Conservation (phyloP, 2,888 invertebrate genomes). For the Coecobrya sp. region DNA sequence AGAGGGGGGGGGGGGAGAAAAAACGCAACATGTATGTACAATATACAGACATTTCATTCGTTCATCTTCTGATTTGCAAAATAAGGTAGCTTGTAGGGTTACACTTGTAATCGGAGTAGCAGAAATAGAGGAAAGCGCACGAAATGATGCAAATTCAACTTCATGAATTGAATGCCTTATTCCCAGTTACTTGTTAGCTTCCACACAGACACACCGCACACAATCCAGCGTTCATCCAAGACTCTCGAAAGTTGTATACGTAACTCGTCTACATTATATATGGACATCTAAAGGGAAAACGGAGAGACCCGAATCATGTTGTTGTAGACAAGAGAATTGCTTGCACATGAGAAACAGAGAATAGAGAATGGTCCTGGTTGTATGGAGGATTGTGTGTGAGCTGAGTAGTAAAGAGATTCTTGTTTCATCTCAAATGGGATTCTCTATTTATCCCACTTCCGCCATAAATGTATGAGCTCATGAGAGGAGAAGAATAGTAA, state of each 20-base stretch:
- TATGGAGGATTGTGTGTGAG: constrained; percentile 65
- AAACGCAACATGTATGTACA: not conserved
- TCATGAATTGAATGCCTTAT: constrained; percentile 63
- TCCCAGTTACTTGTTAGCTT: constrained; percentile 49
- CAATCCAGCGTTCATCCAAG: constrained; percentile 20
- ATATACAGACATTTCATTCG: not conserved
- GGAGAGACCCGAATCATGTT: constrained; percentile 39
- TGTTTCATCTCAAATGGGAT: constrained; percentile 67
- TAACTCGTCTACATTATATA: constrained; percentile 50
- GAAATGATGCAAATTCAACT: constrained; percentile 73
- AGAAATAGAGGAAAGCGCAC: not conserved
- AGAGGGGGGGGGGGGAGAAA: too few relatives aligned
- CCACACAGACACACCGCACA: not conserved
- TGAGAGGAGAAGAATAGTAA: not conserved
- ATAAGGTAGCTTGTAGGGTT: constrained; percentile 12
- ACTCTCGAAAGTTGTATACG: constrained; percentile 36
- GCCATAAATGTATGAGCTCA: constrained; percentile 50
- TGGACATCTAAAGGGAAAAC: constrained; percentile 49
- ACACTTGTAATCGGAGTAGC: constrained; percentile 20
- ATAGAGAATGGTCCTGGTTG: constrained; percentile 2
- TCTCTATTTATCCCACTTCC: constrained; percentile 69
- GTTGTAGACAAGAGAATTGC: constrained; percentile 56
- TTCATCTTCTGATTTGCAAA: constrained; percentile 12
- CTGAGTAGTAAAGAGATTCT: constrained; percentile 64
- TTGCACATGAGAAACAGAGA: constrained; percentile 51